Evolutionary conservation across 2,888 invertebrate genomes (phyloP), one percentile per base, ranked within the genome.

Genomic region (Heliconius ethilla): DNA sequence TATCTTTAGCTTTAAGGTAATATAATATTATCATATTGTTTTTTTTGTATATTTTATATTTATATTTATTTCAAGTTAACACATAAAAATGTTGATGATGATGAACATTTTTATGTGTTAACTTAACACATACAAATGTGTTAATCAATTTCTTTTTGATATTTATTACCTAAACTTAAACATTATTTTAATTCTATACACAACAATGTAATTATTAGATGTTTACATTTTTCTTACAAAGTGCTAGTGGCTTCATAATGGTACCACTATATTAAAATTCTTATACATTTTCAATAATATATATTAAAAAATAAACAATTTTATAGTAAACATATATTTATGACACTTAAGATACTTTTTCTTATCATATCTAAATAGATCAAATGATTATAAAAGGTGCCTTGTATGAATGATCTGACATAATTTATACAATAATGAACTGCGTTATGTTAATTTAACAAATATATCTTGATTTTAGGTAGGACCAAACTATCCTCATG

Each of bases 401-500:
- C 13, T 40, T 40, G 13, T 40, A n/a, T 37, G 25, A 40, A n/a
- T 67, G 40, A 67, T 40, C n/a, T 67, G 67, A 25, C 11, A 67
- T 6, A 40, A 67, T n/a, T 67, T 37, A 37, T 33, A 67, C 10
- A 37, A 40, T 6, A 67, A 37, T 37, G 37, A n/a, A n/a, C n/a
- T 67, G 11, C n/a, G 0, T n/a, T 15, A 40, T 67, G 25, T 11
- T 67, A 15, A 40, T 25, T 4, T 67, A 40, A 40, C 5, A 40
- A 40, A 40, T 6, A 69, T 15, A 3, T 25, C 9, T 69, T 69
- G 67, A 33, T 72, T 73, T 18, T 55, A 95, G 95, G 98, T 99
- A 89, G 98, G 99, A 84, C 98, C 98, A 87, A 99, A 98, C 93
- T 99, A 99, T 94, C 99, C 99, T 51, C 99, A 99, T 88, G 99